Evolutionary conservation across 2,888 invertebrate species (phyloP).

Genomic region (Nemurella pictetii): DNA sequence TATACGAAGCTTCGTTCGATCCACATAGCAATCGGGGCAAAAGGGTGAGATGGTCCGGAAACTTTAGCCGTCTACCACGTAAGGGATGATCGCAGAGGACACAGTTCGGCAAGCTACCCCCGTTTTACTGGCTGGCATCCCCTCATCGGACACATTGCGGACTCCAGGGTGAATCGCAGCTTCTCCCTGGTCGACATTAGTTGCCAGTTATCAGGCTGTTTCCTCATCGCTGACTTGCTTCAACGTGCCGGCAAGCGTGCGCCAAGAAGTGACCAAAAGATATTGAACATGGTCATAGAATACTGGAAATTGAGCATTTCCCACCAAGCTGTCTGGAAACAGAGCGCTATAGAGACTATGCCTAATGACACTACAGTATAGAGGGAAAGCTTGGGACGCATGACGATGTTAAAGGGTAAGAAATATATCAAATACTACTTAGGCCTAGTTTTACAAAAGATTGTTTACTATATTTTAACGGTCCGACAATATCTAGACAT

Average conservation of each 20-base stretch:
- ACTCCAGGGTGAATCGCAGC: not conserved
- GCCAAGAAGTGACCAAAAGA: constrained; percentile 34
- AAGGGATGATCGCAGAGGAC: not conserved
- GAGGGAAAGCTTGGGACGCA: too few species aligned
- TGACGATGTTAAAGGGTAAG: too few species aligned
- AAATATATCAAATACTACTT: too few species aligned
- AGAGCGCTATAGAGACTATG: too few species aligned
- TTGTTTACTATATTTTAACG: too few species aligned
- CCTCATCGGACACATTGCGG: not conserved
- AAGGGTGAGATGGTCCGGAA: constrained; percentile 39
- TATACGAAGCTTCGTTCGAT: too few species aligned
- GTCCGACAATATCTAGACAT: too few species aligned
- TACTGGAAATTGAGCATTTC: too few species aligned
- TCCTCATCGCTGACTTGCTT: not conserved
- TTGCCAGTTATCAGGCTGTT: not conserved
- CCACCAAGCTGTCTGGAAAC: too few species aligned
- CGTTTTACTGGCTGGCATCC: not conserved
- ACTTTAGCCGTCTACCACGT: constrained; percentile 30
- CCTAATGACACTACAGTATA: too few species aligned
- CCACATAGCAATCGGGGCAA: not conserved
- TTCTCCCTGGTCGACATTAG: not conserved
- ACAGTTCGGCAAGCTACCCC: not conserved
- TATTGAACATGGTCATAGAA: constrained; percentile 3
- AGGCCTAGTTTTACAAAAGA: too few species aligned
- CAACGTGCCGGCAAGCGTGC: not conserved